phyloP scores from a whole-genome alignment of 2,113 vertebrate species.

The Caretta caretta region DNA sequence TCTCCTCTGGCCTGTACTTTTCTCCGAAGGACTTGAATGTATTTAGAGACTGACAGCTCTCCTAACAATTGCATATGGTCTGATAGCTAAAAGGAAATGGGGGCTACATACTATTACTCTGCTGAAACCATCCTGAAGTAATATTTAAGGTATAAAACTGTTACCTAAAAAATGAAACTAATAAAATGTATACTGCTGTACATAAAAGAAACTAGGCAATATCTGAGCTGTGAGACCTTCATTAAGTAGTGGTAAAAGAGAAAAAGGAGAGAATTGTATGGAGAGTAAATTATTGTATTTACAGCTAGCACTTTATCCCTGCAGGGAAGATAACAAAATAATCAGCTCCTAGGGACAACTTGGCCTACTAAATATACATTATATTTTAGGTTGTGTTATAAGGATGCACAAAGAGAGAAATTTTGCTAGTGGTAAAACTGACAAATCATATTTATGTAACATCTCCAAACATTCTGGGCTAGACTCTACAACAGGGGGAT shows the following conservation, averaged over 20 bases:
- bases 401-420: not conserved
- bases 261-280: constrained; percentile 11
- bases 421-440: not conserved
- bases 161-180: constrained; percentile 50
- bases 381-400: not conserved
- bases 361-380: not conserved
- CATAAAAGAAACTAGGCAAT: constrained; percentile 26
- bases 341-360: constrained; percentile 33
- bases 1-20: constrained; percentile 54
- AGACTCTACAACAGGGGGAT: not conserved
- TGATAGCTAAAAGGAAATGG: constrained; percentile 30
- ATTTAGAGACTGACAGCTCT: constrained; percentile 69
- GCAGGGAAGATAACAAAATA: constrained; percentile 45
- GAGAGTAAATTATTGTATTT: constrained; percentile 52
- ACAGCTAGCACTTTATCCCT: constrained; percentile 15
- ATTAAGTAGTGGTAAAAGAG: constrained; percentile 32
- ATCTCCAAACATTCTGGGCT: not conserved
- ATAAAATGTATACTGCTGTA: constrained; percentile 20
- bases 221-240: constrained; percentile 31
- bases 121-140: constrained; percentile 28
- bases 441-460: not conserved
- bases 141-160: constrained; percentile 36
- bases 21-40: constrained; percentile 47
- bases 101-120: constrained; percentile 34
- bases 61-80: constrained; percentile 21